These are phyloP conservation scores for Enoplosus armatus DNA, from an alignment of 2,797 vertebrate genomes.

Conservation along the genomic window DNA sequence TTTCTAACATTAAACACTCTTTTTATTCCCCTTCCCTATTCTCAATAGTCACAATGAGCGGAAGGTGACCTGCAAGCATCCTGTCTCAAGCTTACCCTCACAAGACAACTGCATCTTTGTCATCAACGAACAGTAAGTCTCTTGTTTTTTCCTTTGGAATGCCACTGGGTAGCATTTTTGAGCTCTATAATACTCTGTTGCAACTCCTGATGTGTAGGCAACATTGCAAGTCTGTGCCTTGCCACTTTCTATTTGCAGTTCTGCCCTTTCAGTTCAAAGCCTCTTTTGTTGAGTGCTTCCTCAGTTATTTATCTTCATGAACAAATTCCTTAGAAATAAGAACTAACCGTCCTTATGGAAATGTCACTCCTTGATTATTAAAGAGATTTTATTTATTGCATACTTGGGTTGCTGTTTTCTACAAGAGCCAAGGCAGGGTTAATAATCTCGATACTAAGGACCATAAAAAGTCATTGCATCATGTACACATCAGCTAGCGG, in stretches of 20 bases:
- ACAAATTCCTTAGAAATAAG: constrained; percentile 26
- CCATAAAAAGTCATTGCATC: constrained; percentile 33
- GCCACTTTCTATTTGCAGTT: constrained; percentile 39
- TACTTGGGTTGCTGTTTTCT: constrained; percentile 21
- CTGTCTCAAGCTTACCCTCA: constrained; percentile 93
- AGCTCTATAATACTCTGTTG: constrained; percentile 42
- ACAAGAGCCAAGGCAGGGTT: neutral
- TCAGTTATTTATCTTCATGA: constrained; percentile 20
- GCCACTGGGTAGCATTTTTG: constrained; percentile 68
- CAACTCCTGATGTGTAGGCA: constrained; percentile 44
- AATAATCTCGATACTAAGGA: constrained; percentile 13
- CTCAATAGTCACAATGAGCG: constrained; percentile 94
- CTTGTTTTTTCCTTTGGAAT: constrained; percentile 71
- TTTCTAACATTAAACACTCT: constrained; percentile 30
- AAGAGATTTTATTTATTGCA: constrained; percentile 22
- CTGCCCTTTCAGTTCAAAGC: constrained; percentile 36
- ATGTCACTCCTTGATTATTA: constrained; percentile 4
- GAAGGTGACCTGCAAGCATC: constrained; percentile 98
- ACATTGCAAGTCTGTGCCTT: constrained; percentile 39
- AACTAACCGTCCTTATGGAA: constrained; percentile 5
- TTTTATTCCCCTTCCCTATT: neutral
- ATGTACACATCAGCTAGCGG: constrained; percentile 24
- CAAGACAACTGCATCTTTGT: constrained; percentile 99
- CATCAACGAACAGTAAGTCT: constrained; percentile 97
- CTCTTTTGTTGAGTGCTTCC: constrained; percentile 17